Conservation (phyloP, 2,113 vertebrate genomes). For the Rhinoderma darwinii region DNA sequence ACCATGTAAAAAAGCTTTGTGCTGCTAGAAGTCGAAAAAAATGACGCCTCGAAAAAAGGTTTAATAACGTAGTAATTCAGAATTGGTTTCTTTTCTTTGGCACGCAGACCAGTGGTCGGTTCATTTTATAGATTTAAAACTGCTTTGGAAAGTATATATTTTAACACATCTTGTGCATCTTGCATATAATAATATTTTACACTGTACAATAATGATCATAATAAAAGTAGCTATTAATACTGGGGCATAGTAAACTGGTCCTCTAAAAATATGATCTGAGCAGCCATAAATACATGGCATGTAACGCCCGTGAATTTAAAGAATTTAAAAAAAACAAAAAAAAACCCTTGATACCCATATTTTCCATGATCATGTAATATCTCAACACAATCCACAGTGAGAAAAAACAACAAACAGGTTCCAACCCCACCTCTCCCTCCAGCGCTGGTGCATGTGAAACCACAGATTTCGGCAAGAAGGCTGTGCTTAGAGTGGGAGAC, state of each 20-base stretch:
- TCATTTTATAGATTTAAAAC: constrained; percentile 56
- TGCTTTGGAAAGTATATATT: constrained; percentile 34
- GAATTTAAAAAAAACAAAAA: background rate
- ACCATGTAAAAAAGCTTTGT: constrained; percentile 35
- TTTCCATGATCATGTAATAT: background rate
- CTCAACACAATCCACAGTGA: background rate
- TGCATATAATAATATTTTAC: constrained; percentile 25
- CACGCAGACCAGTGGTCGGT: constrained; percentile 43
- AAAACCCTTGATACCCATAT: background rate
- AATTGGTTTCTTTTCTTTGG: constrained; percentile 53
- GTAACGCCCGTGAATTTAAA: background rate
- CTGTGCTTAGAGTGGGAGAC: too few species aligned
- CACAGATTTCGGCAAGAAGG: too few species aligned
- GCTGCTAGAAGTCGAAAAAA: constrained; percentile 24
- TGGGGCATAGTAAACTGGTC: constrained; percentile 1
- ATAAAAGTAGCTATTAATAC: constrained; percentile 28
- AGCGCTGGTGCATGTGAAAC: too few species aligned
- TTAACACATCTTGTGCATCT: constrained; percentile 18
- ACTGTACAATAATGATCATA: constrained; percentile 10
- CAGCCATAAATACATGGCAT: background rate
- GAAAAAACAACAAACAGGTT: background rate
- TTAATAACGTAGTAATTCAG: constrained; percentile 43
- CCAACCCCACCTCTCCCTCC: too few species aligned
- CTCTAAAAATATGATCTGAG: constrained; percentile 32
- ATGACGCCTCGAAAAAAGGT: constrained; percentile 16